Conservation (phyloP, 2,797 vertebrate species). For the Falco columbarius region DNA sequence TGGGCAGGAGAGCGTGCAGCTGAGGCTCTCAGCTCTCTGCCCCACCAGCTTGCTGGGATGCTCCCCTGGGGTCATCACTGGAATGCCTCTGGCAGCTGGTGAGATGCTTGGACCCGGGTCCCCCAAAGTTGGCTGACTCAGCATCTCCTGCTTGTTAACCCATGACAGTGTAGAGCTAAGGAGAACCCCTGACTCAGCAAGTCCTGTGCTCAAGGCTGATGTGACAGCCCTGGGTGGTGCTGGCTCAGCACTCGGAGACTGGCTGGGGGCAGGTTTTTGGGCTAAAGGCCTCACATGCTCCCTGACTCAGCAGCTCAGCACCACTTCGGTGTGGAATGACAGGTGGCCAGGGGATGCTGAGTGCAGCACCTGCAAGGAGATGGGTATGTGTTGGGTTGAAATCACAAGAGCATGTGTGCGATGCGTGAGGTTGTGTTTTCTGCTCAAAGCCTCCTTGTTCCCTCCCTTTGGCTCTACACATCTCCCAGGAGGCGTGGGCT, state of each 20-base stretch:
- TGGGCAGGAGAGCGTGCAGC: background rate
- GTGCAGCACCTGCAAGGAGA: rapidly evolving
- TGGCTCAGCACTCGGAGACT: background rate
- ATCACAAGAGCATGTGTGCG: rapidly evolving
- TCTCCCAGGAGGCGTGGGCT: background rate
- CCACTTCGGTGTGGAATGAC: background rate
- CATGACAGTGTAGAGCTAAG: rapidly evolving
- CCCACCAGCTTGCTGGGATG: background rate
- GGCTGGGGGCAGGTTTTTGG: background rate
- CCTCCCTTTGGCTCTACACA: background rate
- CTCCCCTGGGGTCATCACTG: background rate
- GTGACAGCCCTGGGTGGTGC: rapidly evolving
- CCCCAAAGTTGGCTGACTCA: background rate
- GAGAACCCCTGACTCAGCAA: background rate
- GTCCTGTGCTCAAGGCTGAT: rapidly evolving
- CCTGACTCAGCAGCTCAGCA: background rate
- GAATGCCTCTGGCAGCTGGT: background rate
- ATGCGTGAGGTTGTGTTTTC: background rate
- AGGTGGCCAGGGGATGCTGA: too few species aligned
- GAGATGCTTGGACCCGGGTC: rapidly evolving
- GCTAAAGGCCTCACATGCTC: background rate
- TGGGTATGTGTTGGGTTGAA: background rate
- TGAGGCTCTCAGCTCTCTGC: rapidly evolving
- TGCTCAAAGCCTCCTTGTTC: background rate
- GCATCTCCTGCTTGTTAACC: background rate